phyloP scores from a whole-genome alignment of 2,888 invertebrate genomes.

The Polydrusus pterygomalis region DNA sequence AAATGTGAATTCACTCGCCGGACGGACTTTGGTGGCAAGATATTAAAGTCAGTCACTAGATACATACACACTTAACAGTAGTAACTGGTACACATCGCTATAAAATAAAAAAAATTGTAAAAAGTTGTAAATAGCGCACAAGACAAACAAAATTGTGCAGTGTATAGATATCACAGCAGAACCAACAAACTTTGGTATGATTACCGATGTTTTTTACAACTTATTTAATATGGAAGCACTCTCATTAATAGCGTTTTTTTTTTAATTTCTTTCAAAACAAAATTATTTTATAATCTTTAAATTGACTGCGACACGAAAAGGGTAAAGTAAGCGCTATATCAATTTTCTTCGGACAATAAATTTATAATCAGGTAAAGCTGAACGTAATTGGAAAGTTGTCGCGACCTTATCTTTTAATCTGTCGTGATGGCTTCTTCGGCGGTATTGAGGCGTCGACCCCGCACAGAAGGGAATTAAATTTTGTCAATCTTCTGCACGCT shows the following conservation, averaged over 20 bases:
- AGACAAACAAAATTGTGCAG: too few species aligned
- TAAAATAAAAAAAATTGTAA: too few species aligned
- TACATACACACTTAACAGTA: too few species aligned
- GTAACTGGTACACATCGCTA: too few species aligned
- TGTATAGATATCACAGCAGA: too few species aligned
- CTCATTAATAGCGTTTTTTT: background rate
- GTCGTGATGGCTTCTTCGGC: conserved; percentile 12
- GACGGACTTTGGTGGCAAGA: too few species aligned
- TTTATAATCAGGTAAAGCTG: conserved; percentile 34
- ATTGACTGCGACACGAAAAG: conserved; percentile 13
- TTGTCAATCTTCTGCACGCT: conserved; percentile 13
- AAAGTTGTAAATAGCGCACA: too few species aligned
- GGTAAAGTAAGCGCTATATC: conserved; percentile 15
- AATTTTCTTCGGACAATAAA: conserved; percentile 27
- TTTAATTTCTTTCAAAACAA: background rate
- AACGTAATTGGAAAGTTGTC: conserved; percentile 31
- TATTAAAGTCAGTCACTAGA: too few species aligned
- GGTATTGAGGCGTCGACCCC: conserved; percentile 14
- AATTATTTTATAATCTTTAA: conserved; percentile 3
- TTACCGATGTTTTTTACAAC: too few species aligned
- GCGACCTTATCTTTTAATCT: conserved; percentile 39
- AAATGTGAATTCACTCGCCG: too few species aligned
- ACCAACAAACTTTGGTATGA: too few species aligned
- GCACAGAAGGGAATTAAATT: conserved; percentile 7
- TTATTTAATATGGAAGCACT: too few species aligned